A percentile compares a stretch with the other conserved stretches of the same genome.
Conservation (phyloP, 1,140 invertebrate genomes). For the Plutomurus gul region DNA sequence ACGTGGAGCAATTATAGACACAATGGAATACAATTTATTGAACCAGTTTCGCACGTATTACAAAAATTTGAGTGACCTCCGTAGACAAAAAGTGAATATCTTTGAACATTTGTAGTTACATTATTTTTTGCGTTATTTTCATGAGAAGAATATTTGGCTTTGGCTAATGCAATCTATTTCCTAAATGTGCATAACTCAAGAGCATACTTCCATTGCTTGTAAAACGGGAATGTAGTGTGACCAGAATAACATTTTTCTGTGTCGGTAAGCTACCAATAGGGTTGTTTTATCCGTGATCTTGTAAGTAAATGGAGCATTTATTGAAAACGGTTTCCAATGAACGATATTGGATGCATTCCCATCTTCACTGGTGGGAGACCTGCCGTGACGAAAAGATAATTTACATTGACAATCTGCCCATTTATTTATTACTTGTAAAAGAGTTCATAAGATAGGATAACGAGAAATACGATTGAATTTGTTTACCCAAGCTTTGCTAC, state of each 20-base stretch:
- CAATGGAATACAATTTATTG: too few relatives aligned
- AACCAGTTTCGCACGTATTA: too few relatives aligned
- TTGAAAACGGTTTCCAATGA: conserved; percentile 44
- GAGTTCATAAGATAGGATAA: too few relatives aligned
- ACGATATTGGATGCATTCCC: neutral
- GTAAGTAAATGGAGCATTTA: conserved; percentile 33
- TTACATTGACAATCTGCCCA: too few relatives aligned
- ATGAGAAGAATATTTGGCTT: neutral
- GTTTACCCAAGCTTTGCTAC: conserved; percentile 48
- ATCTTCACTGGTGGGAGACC: conserved; percentile 33
- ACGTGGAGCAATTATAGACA: too few relatives aligned
- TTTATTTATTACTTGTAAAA: too few relatives aligned
- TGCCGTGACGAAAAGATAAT: neutral
- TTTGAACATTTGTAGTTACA: neutral
- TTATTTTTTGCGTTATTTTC: neutral
- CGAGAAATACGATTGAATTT: too few relatives aligned
- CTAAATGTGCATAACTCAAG: neutral
- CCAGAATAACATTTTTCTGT: conserved; percentile 52
- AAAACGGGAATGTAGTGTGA: conserved; percentile 35
- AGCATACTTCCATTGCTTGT: conserved; percentile 35
- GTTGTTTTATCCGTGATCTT: conserved; percentile 42
- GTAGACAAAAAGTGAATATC: too few relatives aligned
- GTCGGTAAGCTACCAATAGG: conserved; percentile 32
- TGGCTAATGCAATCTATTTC: too few relatives aligned
- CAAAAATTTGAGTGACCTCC: too few relatives aligned